phyloP scores from a whole-genome alignment of 2,113 vertebrate genomes.

The Varanus salvator region DNA sequence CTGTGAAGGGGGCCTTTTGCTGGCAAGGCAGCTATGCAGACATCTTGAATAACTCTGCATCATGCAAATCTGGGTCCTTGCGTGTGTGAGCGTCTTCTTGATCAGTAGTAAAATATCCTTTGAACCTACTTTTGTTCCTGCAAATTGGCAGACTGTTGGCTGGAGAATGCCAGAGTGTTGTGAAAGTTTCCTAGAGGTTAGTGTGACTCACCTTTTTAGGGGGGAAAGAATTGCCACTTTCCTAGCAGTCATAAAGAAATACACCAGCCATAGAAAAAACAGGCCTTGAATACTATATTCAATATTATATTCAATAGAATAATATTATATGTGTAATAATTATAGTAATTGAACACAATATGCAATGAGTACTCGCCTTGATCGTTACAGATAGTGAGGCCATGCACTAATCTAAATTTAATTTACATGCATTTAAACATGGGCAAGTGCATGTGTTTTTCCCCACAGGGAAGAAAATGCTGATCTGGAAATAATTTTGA shows the following conservation, averaged over 20 bases:
- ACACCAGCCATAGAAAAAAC: not conserved
- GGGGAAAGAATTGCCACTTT: not conserved
- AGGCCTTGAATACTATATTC: no score
- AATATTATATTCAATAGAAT: no score
- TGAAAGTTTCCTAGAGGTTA: not conserved
- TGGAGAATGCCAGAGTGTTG: not conserved
- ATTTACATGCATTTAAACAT: not conserved
- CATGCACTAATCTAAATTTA: not conserved
- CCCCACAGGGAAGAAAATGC: fast-evolving
- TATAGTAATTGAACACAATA: no score
- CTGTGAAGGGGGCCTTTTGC: not conserved
- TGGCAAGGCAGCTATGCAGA: not conserved
- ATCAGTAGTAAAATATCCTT: not conserved
- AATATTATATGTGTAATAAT: no score
- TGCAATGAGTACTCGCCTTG: no score
- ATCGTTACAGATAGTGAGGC: not conserved
- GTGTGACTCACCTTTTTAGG: not conserved
- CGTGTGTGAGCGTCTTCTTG: not conserved
- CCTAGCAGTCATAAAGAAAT: not conserved
- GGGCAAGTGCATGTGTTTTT: no score
- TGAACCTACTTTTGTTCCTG: not conserved
- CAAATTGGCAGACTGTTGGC: not conserved
- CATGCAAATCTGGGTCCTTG: not conserved
- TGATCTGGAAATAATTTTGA: not conserved
- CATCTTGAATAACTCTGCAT: not conserved